Base-by-base conservation (phyloP, 1,140 invertebrate genomes). In the Drosophila micromelanica region DNA sequence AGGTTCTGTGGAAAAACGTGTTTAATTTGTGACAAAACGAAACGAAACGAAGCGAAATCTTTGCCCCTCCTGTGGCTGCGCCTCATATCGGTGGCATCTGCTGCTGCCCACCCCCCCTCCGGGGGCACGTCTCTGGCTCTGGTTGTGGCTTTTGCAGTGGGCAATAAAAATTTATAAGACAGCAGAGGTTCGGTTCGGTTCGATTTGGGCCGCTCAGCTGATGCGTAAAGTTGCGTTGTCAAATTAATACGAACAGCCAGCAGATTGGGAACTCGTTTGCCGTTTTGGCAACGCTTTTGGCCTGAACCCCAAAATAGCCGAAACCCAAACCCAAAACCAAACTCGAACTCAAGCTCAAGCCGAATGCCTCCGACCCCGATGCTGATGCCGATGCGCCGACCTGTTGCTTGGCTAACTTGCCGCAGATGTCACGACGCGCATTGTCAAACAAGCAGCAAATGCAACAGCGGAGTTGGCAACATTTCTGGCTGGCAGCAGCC, bases 21-120 rank as follows among this genome's bases (percentile, higher is more conserved):
- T 91, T 91, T 91, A 91, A 91, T 91, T 91, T 91, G 90, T 91
- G 90, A 91, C 90, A 91, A 91, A 91, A 82, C 70, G 70, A 45
- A 76, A 73, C 78, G 82, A 80, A 85, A 65, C 48, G 48, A 51
- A 17, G 13, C 40, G 38, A 42, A 78, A 73, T 85, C 81, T 80
- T 49, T 23, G 57, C 13, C 15, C 35, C n/a, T 27, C 3, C 20
- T 48, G 23, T 38, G 54, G 45, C 56, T 62, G 20, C 12, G 23
- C 2, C 49, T 60, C 67, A 60, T 71, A 75, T 75, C 73, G 65
- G 68, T 75, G 68, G 45, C 61, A 74, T 70, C 72, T 70, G n/a
- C n/a, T n/a, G n/a, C n/a, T n/a, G n/a, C 20, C 56, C 15, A 1
- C 48, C 15, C 48, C n/a, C 43, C 4, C 11, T 15, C 15, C 11